phyloP scores from a whole-genome alignment of 1,140 invertebrate species.

The Venturia canescens region DNA sequence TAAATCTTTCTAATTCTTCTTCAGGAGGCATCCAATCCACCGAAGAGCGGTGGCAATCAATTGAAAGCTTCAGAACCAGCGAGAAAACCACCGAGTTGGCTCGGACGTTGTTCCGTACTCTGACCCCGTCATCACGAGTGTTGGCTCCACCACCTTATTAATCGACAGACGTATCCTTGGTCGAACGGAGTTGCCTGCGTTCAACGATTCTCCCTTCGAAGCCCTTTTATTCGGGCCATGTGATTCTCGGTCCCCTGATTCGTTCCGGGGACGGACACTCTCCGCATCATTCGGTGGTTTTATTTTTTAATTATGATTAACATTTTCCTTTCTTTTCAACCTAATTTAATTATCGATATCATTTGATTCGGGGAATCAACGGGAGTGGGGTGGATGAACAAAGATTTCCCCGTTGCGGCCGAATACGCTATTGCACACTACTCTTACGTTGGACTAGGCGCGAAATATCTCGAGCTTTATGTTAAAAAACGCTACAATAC shows the following conservation, averaged over 20 bases:
- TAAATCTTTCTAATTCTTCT: too few relatives aligned
- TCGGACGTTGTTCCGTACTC: slow-evolving; percentile 85
- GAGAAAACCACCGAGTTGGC: slow-evolving; percentile 85
- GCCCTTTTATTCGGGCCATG: slow-evolving; percentile 59
- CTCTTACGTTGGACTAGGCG: slow-evolving; percentile 43
- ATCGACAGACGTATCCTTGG: slow-evolving; percentile 68
- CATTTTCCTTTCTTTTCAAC: slow-evolving; percentile 26
- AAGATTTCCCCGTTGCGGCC: slow-evolving; percentile 52
- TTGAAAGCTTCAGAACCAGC: slow-evolving; percentile 84
- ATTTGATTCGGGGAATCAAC: slow-evolving; percentile 58
- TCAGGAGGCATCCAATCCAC: slow-evolving; percentile 89
- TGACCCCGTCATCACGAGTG: slow-evolving; percentile 79
- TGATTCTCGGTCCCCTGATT: slow-evolving; percentile 69
- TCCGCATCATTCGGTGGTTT: slow-evolving; percentile 65
- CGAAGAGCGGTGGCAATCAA: slow-evolving; percentile 84
- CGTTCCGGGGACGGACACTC: slow-evolving; percentile 56
- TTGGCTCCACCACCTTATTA: slow-evolving; percentile 66
- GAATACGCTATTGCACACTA: slow-evolving; percentile 54
- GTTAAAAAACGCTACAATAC: slow-evolving; percentile 43
- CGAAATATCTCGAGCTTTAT: slow-evolving; percentile 38
- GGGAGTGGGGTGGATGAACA: slow-evolving; percentile 21
- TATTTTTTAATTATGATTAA: slow-evolving; percentile 64
- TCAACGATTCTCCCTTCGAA: slow-evolving; percentile 62
- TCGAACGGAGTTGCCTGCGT: slow-evolving; percentile 66
- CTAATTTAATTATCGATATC: slow-evolving; percentile 55